These are phyloP conservation scores for Gibbula magus DNA, from an alignment of 2,888 invertebrate species.

Conservation along the genomic window DNA sequence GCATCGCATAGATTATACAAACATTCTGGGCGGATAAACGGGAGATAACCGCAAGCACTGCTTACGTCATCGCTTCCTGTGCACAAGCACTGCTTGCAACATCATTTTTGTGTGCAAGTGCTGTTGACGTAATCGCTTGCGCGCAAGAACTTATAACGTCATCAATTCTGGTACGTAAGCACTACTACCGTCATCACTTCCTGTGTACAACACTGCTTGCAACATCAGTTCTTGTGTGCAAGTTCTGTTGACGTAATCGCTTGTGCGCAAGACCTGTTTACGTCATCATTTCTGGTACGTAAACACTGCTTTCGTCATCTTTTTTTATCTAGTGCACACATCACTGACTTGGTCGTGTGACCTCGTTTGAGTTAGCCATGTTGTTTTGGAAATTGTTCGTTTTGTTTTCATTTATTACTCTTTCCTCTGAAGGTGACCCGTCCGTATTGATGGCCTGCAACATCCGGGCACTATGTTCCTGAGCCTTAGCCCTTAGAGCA, in stretches of 20 bases:
- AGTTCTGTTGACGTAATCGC: background rate
- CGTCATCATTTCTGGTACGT: background rate
- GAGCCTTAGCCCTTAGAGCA: constrained; percentile 93
- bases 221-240: background rate
- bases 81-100: background rate
- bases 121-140: background rate
- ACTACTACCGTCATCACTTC: background rate
- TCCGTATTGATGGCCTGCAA: constrained; percentile 56
- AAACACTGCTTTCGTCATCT: background rate
- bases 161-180: background rate
- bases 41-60: background rate
- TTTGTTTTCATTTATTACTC: background rate
- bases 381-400: constrained; percentile 3
- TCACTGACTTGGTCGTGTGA: constrained; percentile 11
- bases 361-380: background rate
- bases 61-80: background rate
- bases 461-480: constrained; percentile 83
- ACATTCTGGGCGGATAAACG: constrained; percentile 8
- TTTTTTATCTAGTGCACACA: background rate
- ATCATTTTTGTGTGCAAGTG: background rate
- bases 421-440: constrained; percentile 1
- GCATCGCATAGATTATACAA: background rate
- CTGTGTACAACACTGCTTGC: background rate
- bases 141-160: background rate
- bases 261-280: background rate